phyloP scores from a whole-genome alignment of 2,113 vertebrate genomes.

The Shinisaurus crocodilurus region DNA sequence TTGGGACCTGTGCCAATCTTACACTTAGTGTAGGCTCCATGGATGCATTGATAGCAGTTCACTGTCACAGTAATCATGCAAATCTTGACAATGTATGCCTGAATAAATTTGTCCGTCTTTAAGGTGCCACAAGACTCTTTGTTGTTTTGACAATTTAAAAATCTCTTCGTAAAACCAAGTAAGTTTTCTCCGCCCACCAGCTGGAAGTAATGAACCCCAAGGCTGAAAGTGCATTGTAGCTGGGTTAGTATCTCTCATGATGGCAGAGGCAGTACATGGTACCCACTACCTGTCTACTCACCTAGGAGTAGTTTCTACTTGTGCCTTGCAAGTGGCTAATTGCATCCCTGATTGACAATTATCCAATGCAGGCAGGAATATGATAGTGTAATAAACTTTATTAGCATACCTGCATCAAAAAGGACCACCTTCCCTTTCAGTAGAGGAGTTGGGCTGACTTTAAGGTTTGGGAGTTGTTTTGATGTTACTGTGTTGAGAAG shows the following conservation, averaged over 20 bases:
- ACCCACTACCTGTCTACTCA: not conserved
- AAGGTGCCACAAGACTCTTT: too few relatives aligned
- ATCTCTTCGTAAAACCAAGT: not conserved
- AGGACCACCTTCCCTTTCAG: too few relatives aligned
- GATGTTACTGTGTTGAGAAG: not conserved
- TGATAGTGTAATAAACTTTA: not conserved
- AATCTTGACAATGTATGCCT: too few relatives aligned
- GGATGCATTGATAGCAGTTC: not conserved
- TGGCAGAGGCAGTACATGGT: not conserved
- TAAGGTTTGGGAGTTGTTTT: not conserved
- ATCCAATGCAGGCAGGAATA: not conserved
- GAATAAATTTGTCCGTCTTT: too few relatives aligned
- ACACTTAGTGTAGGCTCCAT: not conserved
- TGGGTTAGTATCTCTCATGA: not conserved
- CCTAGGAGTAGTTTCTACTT: not conserved
- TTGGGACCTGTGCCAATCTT: not conserved
- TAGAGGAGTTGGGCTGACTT: too few relatives aligned
- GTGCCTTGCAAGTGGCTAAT: not conserved
- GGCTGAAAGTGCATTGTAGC: not conserved
- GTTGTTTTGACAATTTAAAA: too few relatives aligned
- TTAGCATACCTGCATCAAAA: too few relatives aligned
- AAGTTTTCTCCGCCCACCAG: not conserved
- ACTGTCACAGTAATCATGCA: not conserved
- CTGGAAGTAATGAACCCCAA: not conserved
- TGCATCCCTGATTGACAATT: not conserved